These are phyloP conservation scores for Ethmia dodecea DNA, from an alignment of 2,888 invertebrate species.

Conservation along the genomic window DNA sequence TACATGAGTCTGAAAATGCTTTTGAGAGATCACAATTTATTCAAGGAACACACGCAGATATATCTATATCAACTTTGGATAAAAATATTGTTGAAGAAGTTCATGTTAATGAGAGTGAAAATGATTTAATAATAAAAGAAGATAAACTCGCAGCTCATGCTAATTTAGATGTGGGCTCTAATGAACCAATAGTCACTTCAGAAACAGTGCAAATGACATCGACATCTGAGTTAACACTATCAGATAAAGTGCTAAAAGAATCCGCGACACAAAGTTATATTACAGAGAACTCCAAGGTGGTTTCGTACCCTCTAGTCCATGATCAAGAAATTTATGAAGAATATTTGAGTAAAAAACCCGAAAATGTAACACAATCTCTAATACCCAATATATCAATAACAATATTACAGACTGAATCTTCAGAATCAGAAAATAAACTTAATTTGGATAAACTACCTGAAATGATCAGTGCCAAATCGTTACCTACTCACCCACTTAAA, in stretches of 20 bases:
- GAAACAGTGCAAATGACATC: slow-evolving; percentile 67
- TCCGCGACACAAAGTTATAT: slow-evolving; percentile 65
- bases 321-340: slow-evolving; percentile 79
- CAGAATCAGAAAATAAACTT: slow-evolving; percentile 81
- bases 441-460: slow-evolving; percentile 39
- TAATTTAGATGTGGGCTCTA: slow-evolving; percentile 75
- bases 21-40: slow-evolving; percentile 63
- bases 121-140: slow-evolving; percentile 65
- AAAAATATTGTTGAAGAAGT: slow-evolving; percentile 77
- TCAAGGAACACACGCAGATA: slow-evolving; percentile 55
- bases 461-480: slow-evolving; percentile 31
- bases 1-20: slow-evolving; percentile 77
- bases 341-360: slow-evolving; percentile 36
- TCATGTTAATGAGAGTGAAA: slow-evolving; percentile 82
- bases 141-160: slow-evolving; percentile 74
- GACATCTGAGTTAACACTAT: slow-evolving; percentile 65
- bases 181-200: slow-evolving; percentile 78
- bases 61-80: slow-evolving; percentile 74
- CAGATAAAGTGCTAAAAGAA: slow-evolving; percentile 64
- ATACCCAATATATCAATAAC: slow-evolving; percentile 79
- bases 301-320: slow-evolving; percentile 78
- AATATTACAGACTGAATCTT: slow-evolving; percentile 78
- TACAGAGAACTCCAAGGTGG: slow-evolving; percentile 80
- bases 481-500: slow-evolving; percentile 54
- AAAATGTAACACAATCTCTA: slow-evolving; percentile 61